Conservation (phyloP, 2,113 vertebrate species). For the Haemorhous mexicanus region DNA sequence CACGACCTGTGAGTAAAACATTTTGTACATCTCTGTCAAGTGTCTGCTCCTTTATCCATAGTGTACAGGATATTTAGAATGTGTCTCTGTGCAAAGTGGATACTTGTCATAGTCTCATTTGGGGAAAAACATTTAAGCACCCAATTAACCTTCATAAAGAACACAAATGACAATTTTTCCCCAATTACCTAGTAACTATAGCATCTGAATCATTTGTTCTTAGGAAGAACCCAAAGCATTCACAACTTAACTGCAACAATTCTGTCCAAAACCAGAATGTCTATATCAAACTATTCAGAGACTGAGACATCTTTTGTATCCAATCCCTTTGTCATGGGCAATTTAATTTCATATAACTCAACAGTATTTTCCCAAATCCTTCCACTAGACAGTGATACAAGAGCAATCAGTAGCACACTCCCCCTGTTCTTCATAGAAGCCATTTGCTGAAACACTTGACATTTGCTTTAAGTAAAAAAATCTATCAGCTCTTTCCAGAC, state of each 20-base stretch:
- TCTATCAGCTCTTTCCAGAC: neutral
- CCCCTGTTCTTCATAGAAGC: fast-evolving
- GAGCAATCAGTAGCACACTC: neutral
- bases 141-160: neutral
- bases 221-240: neutral
- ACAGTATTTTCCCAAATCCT: neutral
- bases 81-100: neutral
- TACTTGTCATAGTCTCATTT: neutral
- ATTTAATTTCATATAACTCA: neutral
- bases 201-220: neutral
- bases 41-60: neutral
- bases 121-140: neutral
- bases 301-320: neutral
- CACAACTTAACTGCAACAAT: neutral
- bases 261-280: neutral
- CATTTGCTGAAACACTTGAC: neutral
- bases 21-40: neutral
- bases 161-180: neutral
- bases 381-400: neutral
- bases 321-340: neutral
- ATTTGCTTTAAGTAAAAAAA: neutral
- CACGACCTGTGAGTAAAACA: neutral
- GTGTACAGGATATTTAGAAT: neutral
- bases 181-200: neutral
- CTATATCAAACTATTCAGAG: neutral